These are phyloP conservation scores for Rhipidura dahli DNA, from an alignment of 2,113 vertebrate genomes.

Conservation along the genomic window DNA sequence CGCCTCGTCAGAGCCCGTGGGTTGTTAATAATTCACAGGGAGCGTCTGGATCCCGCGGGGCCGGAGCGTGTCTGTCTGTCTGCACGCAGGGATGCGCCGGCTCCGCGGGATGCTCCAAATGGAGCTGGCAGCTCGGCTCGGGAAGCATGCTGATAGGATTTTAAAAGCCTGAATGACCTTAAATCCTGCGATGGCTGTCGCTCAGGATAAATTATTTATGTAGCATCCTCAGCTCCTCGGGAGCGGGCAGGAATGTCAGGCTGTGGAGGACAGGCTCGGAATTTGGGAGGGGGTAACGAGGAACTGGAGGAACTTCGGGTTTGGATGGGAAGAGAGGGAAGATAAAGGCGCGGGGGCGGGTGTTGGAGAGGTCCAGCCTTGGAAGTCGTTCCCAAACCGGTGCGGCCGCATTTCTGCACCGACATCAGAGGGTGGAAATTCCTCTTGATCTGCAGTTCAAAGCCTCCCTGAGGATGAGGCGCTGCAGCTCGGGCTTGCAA, in stretches of 20 bases:
- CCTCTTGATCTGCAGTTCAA: constrained; percentile 67
- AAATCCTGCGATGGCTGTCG: constrained; percentile 46
- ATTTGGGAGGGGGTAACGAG: background rate
- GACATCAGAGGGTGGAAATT: constrained; percentile 64
- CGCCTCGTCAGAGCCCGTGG: constrained; percentile 4
- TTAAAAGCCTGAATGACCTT: constrained; percentile 52
- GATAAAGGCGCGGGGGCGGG: constrained; percentile 18
- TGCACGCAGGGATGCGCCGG: constrained; percentile 23
- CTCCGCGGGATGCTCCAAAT: constrained; percentile 44
- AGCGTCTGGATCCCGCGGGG: constrained; percentile 35
- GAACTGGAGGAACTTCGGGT: background rate
- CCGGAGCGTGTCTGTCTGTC: constrained; percentile 34
- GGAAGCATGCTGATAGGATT: constrained; percentile 18
- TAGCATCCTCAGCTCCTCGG: background rate
- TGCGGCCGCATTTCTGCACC: constrained; percentile 51
- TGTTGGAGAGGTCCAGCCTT: constrained; percentile 38
- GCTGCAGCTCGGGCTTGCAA: constrained; percentile 45
- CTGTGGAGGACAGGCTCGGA: background rate
- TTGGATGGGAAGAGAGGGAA: constrained; percentile 4
- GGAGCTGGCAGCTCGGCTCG: constrained; percentile 50
- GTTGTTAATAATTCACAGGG: constrained; percentile 30
- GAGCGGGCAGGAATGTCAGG: background rate
- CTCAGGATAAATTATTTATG: constrained; percentile 53
- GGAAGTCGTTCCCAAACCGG: constrained; percentile 54
- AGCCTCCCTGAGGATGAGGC: constrained; percentile 57